phyloP scores from a whole-genome alignment of 2,113 vertebrate species.

The Toxotes chatareus region DNA sequence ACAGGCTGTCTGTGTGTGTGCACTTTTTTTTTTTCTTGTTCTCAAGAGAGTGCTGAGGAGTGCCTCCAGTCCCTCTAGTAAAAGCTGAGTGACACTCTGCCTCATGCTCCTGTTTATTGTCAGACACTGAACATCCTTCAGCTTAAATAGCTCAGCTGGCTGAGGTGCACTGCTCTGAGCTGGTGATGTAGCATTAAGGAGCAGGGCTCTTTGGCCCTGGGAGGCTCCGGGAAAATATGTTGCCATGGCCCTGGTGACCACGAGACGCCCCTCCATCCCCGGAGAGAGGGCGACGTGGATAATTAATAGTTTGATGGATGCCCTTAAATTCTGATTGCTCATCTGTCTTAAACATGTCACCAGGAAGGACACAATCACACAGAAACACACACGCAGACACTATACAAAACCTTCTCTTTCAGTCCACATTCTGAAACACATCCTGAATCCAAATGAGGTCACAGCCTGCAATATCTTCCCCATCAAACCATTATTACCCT shows the following conservation, averaged over 20 bases:
- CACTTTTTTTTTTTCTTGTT: not conserved
- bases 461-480: constrained; percentile 72
- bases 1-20: not conserved
- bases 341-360: constrained; percentile 58
- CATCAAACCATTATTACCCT: constrained; percentile 77
- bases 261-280: constrained; percentile 29
- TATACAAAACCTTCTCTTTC: constrained; percentile 32
- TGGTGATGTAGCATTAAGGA: constrained; percentile 27
- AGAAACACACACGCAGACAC: constrained; percentile 32
- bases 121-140: constrained; percentile 49
- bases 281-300: constrained; percentile 39
- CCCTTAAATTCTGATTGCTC: constrained; percentile 54
- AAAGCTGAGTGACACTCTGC: constrained; percentile 30
- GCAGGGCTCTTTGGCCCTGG: not conserved
- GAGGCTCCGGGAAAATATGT: constrained; percentile 18
- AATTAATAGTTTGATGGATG: constrained; percentile 73
- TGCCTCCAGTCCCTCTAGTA: constrained; percentile 21
- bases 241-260: constrained; percentile 43
- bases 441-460: constrained; percentile 77
- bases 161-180: not conserved
- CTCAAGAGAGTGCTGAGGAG: constrained; percentile 25
- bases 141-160: constrained; percentile 31
- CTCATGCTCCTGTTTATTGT: constrained; percentile 39
- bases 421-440: constrained; percentile 60
- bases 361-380: constrained; percentile 46